Evolutionary conservation across 2,888 invertebrate species (phyloP).

Genomic region (Sussaba pulchella): DNA sequence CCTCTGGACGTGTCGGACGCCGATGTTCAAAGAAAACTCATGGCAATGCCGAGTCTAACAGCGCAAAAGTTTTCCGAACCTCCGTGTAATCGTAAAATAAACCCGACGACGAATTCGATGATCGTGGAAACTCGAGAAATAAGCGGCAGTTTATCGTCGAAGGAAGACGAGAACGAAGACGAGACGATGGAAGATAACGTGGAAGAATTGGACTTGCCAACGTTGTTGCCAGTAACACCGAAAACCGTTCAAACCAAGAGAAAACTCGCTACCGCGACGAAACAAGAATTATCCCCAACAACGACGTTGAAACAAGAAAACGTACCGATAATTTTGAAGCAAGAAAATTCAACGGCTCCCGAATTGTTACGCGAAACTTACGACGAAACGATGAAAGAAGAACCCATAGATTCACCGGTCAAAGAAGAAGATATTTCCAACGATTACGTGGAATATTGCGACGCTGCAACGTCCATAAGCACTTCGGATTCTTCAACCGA

Average conservation of each 20-base stretch:
- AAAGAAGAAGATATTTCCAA: neutral
- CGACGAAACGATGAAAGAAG: constrained; percentile 25
- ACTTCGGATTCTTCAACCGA: constrained; percentile 36
- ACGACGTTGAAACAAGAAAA: neutral
- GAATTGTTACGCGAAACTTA: constrained; percentile 17
- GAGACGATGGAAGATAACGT: constrained; percentile 17
- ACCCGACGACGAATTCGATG: constrained; percentile 8
- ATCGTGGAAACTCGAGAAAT: constrained; percentile 2
- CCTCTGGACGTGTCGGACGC: constrained; percentile 79
- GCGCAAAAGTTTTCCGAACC: constrained; percentile 50
- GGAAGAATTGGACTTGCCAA: constrained; percentile 24
- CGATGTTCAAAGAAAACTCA: constrained; percentile 77
- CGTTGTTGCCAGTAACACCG: constrained; percentile 5
- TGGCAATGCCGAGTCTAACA: constrained; percentile 77
- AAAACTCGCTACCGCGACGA: neutral
- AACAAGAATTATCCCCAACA: neutral
- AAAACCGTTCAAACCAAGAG: neutral
- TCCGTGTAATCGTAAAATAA: constrained; percentile 54
- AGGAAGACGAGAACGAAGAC: constrained; percentile 51
- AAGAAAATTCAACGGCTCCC: constrained; percentile 10
- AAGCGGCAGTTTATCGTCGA: neutral
- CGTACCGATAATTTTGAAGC: neutral
- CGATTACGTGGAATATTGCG: constrained; percentile 12
- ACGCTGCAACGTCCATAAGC: constrained; percentile 11
- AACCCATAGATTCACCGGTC: too few relatives aligned